phyloP scores from a whole-genome alignment of 2,888 invertebrate species.

The Coremacera marginata region DNA sequence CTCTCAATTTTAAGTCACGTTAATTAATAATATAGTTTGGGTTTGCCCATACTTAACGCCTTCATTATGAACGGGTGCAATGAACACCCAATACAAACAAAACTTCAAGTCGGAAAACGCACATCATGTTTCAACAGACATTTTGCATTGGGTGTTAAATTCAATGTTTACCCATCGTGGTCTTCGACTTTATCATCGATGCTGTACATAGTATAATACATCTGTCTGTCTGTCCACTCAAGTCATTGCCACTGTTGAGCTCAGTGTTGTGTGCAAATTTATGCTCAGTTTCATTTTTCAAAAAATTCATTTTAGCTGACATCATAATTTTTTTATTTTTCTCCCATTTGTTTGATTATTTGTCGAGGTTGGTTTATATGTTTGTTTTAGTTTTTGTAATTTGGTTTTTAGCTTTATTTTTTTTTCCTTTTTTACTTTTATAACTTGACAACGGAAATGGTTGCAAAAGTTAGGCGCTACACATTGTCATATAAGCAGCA shows the following conservation, averaged over 20 bases:
- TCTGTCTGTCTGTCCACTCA: neutral
- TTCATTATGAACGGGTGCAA: too few species aligned
- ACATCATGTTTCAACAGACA: neutral
- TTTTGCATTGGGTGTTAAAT: neutral
- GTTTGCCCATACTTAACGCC: too few species aligned
- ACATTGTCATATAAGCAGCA: constrained; percentile 12
- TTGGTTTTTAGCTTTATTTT: neutral
- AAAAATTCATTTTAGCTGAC: constrained; percentile 33
- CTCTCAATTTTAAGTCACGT: too few species aligned
- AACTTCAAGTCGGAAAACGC: neutral
- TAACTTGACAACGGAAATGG: constrained; percentile 22
- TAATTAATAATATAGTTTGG: too few species aligned
- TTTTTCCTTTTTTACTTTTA: neutral
- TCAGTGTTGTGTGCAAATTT: neutral
- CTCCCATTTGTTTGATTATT: constrained; percentile 11
- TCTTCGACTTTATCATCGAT: neutral
- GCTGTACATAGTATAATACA: neutral
- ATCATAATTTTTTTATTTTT: constrained; percentile 20
- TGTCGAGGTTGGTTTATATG: neutral
- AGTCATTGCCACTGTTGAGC: constrained; percentile 11
- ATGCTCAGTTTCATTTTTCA: constrained; percentile 23
- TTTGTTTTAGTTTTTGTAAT: neutral
- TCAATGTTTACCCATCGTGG: neutral
- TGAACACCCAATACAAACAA: neutral
- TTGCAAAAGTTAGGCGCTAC: constrained; percentile 9